Evolutionary conservation across 1,140 invertebrate genomes (phyloP), one percentile per base, ranked within the genome.

Genomic region (Brachystomella parvula): DNA sequence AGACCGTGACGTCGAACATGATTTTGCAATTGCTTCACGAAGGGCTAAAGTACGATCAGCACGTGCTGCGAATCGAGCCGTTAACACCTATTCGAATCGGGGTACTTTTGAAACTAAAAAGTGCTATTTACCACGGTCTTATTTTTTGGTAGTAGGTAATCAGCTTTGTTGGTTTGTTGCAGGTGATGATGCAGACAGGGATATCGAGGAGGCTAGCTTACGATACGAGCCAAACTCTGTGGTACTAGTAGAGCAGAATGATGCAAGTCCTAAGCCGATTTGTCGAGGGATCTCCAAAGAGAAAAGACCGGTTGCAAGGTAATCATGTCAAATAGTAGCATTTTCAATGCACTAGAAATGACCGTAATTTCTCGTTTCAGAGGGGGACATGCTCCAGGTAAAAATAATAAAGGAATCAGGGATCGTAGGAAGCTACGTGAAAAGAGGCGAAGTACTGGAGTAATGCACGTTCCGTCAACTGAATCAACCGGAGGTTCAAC

Each of bases 401-500:
- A 73, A 61, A 68, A 65, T 31, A 73, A 73, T 33, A 73, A 73
- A 57, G 72, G 72, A 9, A 67, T 66, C 0, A 32, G 84, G 59
- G 84, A 86, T 73, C 79, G 84, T 63, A 78, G 83, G 72, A 86
- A 86, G 75, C 76, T 85, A 31, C 76, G 84, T 67, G 84, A 85
- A 73, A 85, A 85, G 70, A 75, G 84, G 65, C 77, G 84, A 65
- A 85, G 83, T 70, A 85, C 84, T 31, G 84, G 84, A 47, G 83
- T 85, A 21, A 83, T 85, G 24, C 84, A 85, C 75, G 78, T 85
- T 33, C 83, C 82, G 19, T 85, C 84, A 2, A 85, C 84, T 67
- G 84, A 85, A 84, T 85, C 83, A 68, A 85, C 84, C 64, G 84
- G 83, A 67, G 83, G 84, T 71, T 84, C 82, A 71, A 79, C 84